Evolutionary conservation across 2,113 vertebrate species (phyloP).

Genomic region (Tetrax tetrax): DNA sequence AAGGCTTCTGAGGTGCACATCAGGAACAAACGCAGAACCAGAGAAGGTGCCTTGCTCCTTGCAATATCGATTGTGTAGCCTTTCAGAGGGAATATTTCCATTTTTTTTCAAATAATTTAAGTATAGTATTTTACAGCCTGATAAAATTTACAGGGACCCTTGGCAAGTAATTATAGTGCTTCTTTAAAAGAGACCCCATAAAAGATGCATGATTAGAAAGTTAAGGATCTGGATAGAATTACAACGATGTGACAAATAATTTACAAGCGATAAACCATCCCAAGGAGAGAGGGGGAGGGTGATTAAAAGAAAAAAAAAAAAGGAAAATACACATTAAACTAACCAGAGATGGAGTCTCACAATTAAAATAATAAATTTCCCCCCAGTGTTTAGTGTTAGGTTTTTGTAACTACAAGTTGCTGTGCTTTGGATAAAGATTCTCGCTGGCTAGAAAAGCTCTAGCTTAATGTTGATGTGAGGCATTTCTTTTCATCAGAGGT

Average conservation of each 20-base stretch:
- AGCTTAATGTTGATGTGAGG: neutral
- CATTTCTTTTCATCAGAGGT: conserved; percentile 41
- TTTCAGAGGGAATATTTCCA: conserved; percentile 61
- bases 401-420: conserved; percentile 52
- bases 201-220: conserved; percentile 84
- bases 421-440: neutral
- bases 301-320: conserved; percentile 52
- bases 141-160: conserved; percentile 82
- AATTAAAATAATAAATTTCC: conserved; percentile 74
- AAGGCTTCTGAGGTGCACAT: neutral
- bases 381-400: conserved; percentile 38
- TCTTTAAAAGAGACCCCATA: conserved; percentile 81
- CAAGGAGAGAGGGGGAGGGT: conserved; percentile 38
- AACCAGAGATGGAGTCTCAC: conserved; percentile 73
- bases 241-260: conserved; percentile 80
- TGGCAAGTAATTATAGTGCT: conserved; percentile 82
- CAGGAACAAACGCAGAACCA: neutral
- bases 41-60: neutral
- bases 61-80: conserved; percentile 59
- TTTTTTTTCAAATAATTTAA: conserved; percentile 79
- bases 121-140: conserved; percentile 82
- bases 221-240: conserved; percentile 82
- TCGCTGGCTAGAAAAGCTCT: neutral
- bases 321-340: conserved; percentile 58
- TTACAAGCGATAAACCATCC: conserved; percentile 79